Conservation (phyloP, 2,113 vertebrate genomes). For the Pterocles orientalis region DNA sequence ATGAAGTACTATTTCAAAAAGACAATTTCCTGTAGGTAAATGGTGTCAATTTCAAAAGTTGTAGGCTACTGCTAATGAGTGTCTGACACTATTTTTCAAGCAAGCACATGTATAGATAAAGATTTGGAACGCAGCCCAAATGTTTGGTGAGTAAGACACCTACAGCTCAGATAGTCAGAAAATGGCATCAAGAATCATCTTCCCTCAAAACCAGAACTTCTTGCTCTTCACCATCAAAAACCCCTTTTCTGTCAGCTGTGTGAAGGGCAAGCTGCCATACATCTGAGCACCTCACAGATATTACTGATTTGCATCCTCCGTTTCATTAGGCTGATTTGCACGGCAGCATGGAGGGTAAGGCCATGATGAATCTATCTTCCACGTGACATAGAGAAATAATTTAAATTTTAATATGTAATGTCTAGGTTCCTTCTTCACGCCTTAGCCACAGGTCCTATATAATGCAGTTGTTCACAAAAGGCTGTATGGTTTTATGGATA, state of each 20-base stretch:
- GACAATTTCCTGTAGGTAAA: conserved; percentile 60
- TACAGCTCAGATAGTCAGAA: neutral
- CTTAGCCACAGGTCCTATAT: neutral
- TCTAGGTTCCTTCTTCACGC: neutral
- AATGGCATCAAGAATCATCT: neutral
- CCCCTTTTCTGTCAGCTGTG: neutral
- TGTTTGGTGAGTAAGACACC: conserved; percentile 9
- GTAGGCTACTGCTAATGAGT: conserved; percentile 41
- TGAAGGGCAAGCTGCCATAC: neutral
- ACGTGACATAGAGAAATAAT: neutral
- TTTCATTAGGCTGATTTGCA: neutral
- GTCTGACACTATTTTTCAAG: conserved; percentile 56
- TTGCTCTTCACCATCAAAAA: neutral
- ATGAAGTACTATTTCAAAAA: conserved; percentile 32
- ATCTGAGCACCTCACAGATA: neutral
- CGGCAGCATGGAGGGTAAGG: neutral
- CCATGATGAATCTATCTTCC: neutral
- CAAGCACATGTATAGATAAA: neutral
- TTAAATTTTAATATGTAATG: neutral
- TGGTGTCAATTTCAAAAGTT: conserved; percentile 48
- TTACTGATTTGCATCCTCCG: neutral
- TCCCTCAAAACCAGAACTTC: neutral
- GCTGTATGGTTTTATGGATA: neutral
- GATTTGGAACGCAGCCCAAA: conserved; percentile 24
- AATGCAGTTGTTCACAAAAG: neutral